phyloP scores from a whole-genome alignment of 2,113 vertebrate species.

The Saimiri boliviensis region DNA sequence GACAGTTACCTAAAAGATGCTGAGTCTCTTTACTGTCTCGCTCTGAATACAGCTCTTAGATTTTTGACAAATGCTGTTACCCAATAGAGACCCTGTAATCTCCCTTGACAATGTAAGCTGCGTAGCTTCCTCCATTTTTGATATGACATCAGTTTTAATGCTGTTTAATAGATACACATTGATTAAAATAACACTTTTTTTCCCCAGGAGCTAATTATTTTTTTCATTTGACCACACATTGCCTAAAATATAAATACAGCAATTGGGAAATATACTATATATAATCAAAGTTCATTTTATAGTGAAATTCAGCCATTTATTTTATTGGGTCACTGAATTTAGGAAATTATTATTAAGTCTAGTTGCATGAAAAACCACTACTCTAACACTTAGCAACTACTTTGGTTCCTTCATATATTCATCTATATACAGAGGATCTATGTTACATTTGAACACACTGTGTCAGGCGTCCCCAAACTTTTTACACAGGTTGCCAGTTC shows the following conservation, averaged over 20 bases:
- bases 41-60: background rate
- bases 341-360: background rate
- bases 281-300: conserved; percentile 44
- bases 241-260: conserved; percentile 21
- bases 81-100: background rate
- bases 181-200: conserved; percentile 11
- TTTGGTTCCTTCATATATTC: conserved; percentile 32
- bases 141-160: background rate
- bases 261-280: background rate
- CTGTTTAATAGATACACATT: background rate
- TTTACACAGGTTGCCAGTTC: too few relatives aligned
- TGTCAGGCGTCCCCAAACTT: too few relatives aligned
- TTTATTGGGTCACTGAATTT: background rate
- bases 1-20: background rate
- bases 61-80: background rate
- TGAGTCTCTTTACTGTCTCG: background rate
- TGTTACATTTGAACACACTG: background rate
- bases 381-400: background rate
- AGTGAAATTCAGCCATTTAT: conserved; percentile 24
- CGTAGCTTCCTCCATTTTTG: background rate
- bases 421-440: background rate
- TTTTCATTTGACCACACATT: background rate
- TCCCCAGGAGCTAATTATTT: background rate
- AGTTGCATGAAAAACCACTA: background rate
- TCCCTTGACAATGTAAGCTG: background rate